Evolutionary conservation across 2,888 invertebrate genomes (phyloP).

Genomic region (Operophtera brumata): DNA sequence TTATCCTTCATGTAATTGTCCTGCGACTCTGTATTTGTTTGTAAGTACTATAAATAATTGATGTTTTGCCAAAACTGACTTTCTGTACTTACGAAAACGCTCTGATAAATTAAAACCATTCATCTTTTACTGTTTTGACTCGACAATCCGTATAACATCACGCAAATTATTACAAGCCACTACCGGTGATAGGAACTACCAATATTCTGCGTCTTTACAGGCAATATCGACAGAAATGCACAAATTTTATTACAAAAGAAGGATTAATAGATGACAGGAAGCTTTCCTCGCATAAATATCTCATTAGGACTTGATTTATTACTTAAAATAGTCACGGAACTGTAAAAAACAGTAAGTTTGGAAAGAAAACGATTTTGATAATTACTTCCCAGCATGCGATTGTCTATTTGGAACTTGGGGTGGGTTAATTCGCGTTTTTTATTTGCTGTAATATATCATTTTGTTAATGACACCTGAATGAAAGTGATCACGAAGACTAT

Average conservation of each 20-base stretch:
- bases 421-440: constrained; percentile 69
- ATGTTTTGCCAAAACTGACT: constrained; percentile 6
- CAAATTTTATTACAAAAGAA: constrained; percentile 58
- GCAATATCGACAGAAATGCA: constrained; percentile 57
- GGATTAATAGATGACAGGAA: constrained; percentile 75
- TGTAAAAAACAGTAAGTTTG: constrained; percentile 64
- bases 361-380: constrained; percentile 70
- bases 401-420: constrained; percentile 68
- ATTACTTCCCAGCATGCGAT: constrained; percentile 80
- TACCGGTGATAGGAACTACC: not conserved
- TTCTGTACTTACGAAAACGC: constrained; percentile 1
- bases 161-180: constrained; percentile 25
- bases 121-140: constrained; percentile 13
- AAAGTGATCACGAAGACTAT: constrained; percentile 68
- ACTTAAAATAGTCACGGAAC: constrained; percentile 72
- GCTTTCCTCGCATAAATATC: constrained; percentile 74
- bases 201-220: constrained; percentile 22
- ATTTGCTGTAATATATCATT: constrained; percentile 73
- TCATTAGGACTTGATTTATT: constrained; percentile 78
- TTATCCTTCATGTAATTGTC: too few relatives aligned
- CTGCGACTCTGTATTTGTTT: not conserved
- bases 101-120: constrained; percentile 19
- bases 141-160: constrained; percentile 21
- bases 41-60: not conserved
- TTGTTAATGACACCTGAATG: constrained; percentile 73